Base-by-base conservation (phyloP, 1,140 invertebrate genomes). In the Zaprionus lachaisei region DNA sequence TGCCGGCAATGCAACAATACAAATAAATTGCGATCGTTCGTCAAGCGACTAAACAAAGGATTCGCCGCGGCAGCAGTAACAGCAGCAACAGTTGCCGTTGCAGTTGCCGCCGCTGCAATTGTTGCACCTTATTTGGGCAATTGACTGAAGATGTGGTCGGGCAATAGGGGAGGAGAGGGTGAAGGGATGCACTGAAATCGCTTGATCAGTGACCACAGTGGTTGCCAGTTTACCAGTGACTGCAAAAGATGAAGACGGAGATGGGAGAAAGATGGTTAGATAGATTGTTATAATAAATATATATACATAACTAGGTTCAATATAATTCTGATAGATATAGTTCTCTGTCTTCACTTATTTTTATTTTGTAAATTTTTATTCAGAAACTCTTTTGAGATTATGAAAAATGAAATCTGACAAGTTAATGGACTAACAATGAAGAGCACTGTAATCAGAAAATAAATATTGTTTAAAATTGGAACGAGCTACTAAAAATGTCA, bases 1-100 rank as follows among this genome's bases (percentile, higher is more conserved):
- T 89, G 85, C 64, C 72, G 80, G 79, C 78, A 85, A 90, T 85
- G 85, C 85, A 89, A 89, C 86, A 89, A 90, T 89, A 89, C 79
- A 89, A 89, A 89, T 89, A 89, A 89, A 89, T 89, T 89, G 85
- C 85, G 85, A 82, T 85, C 85, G 89, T 91, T 81, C 85, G 89
- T 89, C 84, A 89, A 83, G 79, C 12, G 41, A 63, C 15, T 34
- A 80, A 79, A 90, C 86, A 90, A 90, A 84, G 83, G 78, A 89
- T 55, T 81, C 62, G 81, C 69, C 72, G 79, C 74, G 28, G 24
- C 67, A 47, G 17, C 72, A 69, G 55, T 37, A 55, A 12, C 51
- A 67, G 17, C 69, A 65, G 20, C 79, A 61, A 28, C 82, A 28
- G 51, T 51, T 62, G 31, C 56, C 34, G 63, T 60, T 51, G 70